These are phyloP conservation scores for Clarias batrachus DNA, from an alignment of 2,113 vertebrate species.

Conservation along the genomic window DNA sequence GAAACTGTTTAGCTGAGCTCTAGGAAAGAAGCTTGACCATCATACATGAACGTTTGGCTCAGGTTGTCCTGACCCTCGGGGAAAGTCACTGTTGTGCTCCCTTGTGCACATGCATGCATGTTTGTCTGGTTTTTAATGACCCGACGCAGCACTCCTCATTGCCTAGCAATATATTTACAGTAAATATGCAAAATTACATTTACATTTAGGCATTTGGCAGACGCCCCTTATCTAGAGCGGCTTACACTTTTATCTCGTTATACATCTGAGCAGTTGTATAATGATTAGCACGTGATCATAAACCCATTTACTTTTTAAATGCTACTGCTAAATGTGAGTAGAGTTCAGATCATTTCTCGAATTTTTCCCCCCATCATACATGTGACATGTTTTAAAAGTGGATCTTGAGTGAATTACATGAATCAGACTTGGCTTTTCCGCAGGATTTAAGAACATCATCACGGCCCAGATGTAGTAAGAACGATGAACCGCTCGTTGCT, in stretches of 20 bases:
- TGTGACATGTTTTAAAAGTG: background rate
- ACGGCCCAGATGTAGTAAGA: constrained; percentile 18
- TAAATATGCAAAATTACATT: too few species aligned
- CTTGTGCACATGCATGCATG: background rate
- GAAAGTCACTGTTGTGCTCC: background rate
- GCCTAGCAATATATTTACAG: background rate
- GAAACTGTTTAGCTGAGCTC: background rate
- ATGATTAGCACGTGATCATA: too few species aligned
- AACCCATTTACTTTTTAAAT: background rate
- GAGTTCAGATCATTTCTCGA: background rate
- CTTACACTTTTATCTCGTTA: too few species aligned
- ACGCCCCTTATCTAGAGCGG: too few species aligned
- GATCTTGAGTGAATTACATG: background rate
- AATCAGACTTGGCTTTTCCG: background rate
- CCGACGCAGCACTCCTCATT: background rate
- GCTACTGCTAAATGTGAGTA: background rate
- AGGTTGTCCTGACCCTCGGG: background rate
- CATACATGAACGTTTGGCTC: background rate
- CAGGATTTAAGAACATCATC: background rate
- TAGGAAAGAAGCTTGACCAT: background rate
- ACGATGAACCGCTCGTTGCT: background rate
- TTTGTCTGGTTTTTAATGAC: background rate
- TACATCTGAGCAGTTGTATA: too few species aligned
- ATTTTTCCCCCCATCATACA: background rate
- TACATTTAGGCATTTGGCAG: too few species aligned